Evolutionary conservation across 2,113 vertebrate genomes (phyloP).

Genomic region (Pyrgilauda ruficollis): DNA sequence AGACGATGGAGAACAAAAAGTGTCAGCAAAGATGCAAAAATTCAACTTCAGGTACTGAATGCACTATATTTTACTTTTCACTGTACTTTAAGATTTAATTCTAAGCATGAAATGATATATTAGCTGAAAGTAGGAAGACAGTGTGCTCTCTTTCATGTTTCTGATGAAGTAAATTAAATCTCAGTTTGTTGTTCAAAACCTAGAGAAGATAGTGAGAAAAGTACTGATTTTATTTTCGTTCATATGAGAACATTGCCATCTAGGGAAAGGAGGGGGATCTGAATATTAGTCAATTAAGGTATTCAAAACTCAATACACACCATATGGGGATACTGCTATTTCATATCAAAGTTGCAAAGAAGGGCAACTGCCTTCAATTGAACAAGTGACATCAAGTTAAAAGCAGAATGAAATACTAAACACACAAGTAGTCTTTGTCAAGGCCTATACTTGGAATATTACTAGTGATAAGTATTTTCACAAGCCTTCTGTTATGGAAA

Average conservation of each 20-base stretch:
- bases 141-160: not conserved
- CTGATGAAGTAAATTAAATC: not conserved
- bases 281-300: not conserved
- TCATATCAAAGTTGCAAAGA: not conserved
- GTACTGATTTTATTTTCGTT: not conserved
- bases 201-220: not conserved
- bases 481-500: not conserved
- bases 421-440: not conserved
- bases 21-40: constrained; percentile 99
- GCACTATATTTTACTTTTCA: constrained; percentile 17
- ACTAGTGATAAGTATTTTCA: not conserved
- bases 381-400: not conserved
- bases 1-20: constrained; percentile 99
- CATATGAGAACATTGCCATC: constrained; percentile 13
- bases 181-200: not conserved
- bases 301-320: not conserved
- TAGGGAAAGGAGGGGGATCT: not conserved
- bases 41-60: constrained; percentile 95
- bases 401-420: not conserved
- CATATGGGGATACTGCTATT: not conserved
- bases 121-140: not conserved
- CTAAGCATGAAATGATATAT: not conserved
- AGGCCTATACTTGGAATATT: not conserved
- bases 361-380: not conserved
- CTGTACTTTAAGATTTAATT: not conserved